Conservation (phyloP, 2,113 vertebrate species). For the Sander vitreus region DNA sequence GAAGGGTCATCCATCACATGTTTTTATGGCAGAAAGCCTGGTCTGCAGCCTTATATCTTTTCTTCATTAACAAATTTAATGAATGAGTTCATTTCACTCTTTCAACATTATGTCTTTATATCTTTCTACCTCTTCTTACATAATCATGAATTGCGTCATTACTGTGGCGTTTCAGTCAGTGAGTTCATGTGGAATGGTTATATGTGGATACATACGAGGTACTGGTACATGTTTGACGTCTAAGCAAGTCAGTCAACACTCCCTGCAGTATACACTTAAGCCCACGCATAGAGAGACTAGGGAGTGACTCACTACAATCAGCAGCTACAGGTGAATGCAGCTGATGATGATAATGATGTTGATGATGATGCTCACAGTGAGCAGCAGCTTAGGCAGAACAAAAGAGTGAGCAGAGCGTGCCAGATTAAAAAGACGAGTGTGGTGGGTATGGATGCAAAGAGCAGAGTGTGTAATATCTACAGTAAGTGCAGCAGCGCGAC, state of each 20-base stretch:
- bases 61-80: constrained; percentile 32
- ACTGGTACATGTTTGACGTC: background rate
- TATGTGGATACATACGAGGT: background rate
- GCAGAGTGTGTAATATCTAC: background rate
- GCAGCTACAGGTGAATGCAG: constrained; percentile 35
- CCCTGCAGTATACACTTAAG: background rate
- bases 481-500: background rate
- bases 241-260: background rate
- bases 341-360: background rate
- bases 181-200: background rate
- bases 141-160: background rate
- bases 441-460: background rate
- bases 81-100: constrained; percentile 18
- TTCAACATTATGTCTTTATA: constrained; percentile 6
- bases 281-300: constrained; percentile 2
- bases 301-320: constrained; percentile 18
- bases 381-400: constrained; percentile 28
- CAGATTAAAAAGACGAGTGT: constrained; percentile 28
- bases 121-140: background rate
- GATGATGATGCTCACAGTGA: constrained; percentile 15
- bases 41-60: constrained; percentile 35
- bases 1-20: constrained; percentile 44
- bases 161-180: background rate
- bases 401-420: constrained; percentile 26
- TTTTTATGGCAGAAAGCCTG: constrained; percentile 39